phyloP scores from a whole-genome alignment of 2,113 vertebrate species.

The Dasyprocta punctata region DNA sequence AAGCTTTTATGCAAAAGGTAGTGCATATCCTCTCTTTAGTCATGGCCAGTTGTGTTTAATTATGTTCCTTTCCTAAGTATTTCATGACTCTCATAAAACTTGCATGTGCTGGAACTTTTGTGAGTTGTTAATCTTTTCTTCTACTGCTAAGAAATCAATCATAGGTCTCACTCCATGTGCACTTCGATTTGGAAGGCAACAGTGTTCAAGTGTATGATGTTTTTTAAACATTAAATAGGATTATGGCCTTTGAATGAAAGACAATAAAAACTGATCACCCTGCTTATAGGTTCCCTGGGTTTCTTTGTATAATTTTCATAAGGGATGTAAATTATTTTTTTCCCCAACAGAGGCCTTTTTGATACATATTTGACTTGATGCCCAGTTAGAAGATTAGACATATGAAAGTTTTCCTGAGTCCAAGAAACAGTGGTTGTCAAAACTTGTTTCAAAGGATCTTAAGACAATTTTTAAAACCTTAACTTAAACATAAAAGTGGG shows the following conservation, averaged over 20 bases:
- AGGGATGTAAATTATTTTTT: slow-evolving; percentile 78
- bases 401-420: slow-evolving; percentile 83
- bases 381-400: slow-evolving; percentile 83
- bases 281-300: slow-evolving; percentile 83
- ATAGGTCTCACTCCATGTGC: slow-evolving; percentile 55
- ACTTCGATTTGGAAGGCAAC: slow-evolving; percentile 73
- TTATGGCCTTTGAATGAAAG: slow-evolving; percentile 91
- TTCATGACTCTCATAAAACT: slow-evolving; percentile 68
- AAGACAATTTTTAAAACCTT: slow-evolving; percentile 55
- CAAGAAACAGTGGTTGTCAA: slow-evolving; percentile 67
- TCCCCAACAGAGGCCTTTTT: slow-evolving; percentile 76
- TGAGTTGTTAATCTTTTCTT: slow-evolving; percentile 68
- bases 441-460: slow-evolving; percentile 82
- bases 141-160: slow-evolving; percentile 67
- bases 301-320: slow-evolving; percentile 80
- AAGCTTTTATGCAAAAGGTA: background rate
- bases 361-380: slow-evolving; percentile 86
- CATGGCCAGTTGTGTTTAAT: slow-evolving; percentile 35
- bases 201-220: slow-evolving; percentile 65
- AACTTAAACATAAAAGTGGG: slow-evolving; percentile 63
- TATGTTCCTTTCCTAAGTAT: slow-evolving; percentile 54
- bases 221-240: slow-evolving; percentile 76
- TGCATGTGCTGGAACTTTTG: slow-evolving; percentile 59
- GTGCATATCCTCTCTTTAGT: background rate
- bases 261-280: slow-evolving; percentile 85